Conservation (phyloP, 2,888 invertebrate genomes). For the Caenorhabditis auriculariae region DNA sequence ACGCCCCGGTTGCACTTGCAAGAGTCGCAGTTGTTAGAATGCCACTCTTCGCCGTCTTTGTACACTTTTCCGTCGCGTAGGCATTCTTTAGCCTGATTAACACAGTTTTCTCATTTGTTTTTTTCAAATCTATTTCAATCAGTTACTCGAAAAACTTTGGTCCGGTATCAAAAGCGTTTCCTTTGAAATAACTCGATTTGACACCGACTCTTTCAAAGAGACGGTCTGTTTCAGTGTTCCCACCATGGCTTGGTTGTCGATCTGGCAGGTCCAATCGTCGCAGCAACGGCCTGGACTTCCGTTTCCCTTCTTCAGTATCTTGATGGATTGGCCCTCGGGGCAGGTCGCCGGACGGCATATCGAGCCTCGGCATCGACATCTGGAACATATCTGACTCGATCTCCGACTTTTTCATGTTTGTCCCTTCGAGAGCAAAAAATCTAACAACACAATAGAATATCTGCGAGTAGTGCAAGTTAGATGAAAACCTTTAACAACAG, state of each 20-base stretch:
- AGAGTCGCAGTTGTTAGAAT: constrained; percentile 24
- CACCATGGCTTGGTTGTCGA: constrained; percentile 1
- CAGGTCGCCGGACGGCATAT: constrained; percentile 58
- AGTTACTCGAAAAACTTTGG: neutral
- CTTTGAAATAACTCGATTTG: neutral
- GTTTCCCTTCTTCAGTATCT: constrained; percentile 41
- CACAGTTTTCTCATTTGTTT: neutral
- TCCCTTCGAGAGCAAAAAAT: no score
- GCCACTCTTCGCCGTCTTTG: constrained; percentile 43
- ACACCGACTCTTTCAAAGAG: neutral
- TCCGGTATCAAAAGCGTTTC: neutral
- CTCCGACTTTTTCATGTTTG: no score
- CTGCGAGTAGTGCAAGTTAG: no score
- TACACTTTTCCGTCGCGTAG: constrained; percentile 21
- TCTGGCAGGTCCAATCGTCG: constrained; percentile 42
- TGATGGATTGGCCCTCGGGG: constrained; percentile 34
- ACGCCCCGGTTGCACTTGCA: constrained; percentile 55
- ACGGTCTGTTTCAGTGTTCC: neutral
- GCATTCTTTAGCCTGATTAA: constrained; percentile 19
- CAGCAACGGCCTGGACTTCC: constrained; percentile 57
- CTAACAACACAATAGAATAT: no score
- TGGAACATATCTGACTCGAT: no score
- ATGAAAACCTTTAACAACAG: no score
- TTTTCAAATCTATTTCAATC: neutral
- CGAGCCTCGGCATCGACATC: constrained; percentile 52